Percentiles rank a stretch among this genome's conserved stretches.
Evolutionary conservation across 1,140 invertebrate genomes (phyloP).

Genomic region (Musca domestica): DNA sequence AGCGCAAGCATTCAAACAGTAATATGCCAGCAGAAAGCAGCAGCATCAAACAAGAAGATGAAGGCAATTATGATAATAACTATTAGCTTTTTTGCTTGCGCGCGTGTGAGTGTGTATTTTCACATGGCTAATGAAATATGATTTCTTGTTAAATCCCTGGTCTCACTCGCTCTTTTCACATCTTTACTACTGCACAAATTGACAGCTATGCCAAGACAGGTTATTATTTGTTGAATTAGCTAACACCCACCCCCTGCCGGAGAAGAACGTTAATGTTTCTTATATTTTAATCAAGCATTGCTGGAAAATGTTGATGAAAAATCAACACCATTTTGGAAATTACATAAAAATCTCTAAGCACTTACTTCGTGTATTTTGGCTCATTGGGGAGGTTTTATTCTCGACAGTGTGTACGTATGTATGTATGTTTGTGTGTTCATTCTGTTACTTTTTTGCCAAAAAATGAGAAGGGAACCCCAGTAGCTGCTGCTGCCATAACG

Average conservation of each 20-base stretch:
- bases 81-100: background rate
- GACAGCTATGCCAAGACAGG: too few relatives aligned
- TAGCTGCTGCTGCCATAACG: too few relatives aligned
- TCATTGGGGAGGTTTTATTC: conserved; percentile 1
- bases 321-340: conserved; percentile 53
- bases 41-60: background rate
- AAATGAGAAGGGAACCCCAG: too few relatives aligned
- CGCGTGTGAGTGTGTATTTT: background rate
- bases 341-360: conserved; percentile 35
- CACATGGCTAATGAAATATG: conserved; percentile 29
- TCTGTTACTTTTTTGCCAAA: conserved; percentile 1
- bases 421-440: background rate
- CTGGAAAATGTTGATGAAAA: conserved; percentile 38
- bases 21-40: background rate
- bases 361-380: background rate
- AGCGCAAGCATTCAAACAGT: background rate
- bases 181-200: too few relatives aligned
- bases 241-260: too few relatives aligned
- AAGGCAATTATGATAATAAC: conserved; percentile 23
- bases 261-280: background rate
- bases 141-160: conserved; percentile 35
- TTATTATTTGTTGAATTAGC: too few relatives aligned
- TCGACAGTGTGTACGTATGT: background rate
- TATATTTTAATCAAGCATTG: conserved; percentile 15
- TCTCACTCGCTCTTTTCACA: conserved; percentile 40